Conservation (phyloP, 2,113 vertebrate species). For the Anthoscopus minutus region DNA sequence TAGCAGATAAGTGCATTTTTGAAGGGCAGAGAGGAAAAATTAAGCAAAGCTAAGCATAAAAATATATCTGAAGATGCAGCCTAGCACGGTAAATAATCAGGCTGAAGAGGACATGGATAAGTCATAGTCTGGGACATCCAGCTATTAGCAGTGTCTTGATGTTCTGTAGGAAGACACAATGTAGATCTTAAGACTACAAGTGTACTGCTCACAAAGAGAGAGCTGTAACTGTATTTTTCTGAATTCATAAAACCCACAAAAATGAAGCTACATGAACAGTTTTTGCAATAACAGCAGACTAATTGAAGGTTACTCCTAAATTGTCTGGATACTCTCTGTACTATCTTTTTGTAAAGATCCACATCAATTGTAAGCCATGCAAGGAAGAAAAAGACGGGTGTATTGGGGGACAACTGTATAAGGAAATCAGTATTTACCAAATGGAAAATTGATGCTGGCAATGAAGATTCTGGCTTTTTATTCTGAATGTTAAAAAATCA, state of each 20-base stretch:
- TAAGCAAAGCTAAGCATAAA: neutral
- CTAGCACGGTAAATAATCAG: no score
- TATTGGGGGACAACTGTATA: no score
- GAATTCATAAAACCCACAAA: neutral
- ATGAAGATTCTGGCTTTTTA: neutral
- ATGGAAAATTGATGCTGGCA: neutral
- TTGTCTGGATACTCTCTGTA: neutral
- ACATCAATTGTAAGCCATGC: neutral
- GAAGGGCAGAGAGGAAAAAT: neutral
- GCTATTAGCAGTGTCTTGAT: neutral
- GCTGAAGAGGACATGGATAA: neutral
- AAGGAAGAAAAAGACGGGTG: neutral
- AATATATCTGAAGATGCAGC: neutral
- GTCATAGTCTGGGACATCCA: neutral
- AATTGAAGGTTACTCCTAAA: neutral
- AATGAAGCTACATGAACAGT: rapidly evolving
- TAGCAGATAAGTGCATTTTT: neutral
- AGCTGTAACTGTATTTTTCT: neutral
- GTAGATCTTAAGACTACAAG: neutral
- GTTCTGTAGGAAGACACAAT: rapidly evolving
- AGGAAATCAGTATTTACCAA: neutral
- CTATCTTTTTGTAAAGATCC: neutral
- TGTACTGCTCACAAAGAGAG: neutral
- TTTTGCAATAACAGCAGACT: neutral
- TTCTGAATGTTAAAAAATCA: neutral